Conservation (phyloP, 2,113 vertebrate genomes). For the Rhinolophus sinicus region DNA sequence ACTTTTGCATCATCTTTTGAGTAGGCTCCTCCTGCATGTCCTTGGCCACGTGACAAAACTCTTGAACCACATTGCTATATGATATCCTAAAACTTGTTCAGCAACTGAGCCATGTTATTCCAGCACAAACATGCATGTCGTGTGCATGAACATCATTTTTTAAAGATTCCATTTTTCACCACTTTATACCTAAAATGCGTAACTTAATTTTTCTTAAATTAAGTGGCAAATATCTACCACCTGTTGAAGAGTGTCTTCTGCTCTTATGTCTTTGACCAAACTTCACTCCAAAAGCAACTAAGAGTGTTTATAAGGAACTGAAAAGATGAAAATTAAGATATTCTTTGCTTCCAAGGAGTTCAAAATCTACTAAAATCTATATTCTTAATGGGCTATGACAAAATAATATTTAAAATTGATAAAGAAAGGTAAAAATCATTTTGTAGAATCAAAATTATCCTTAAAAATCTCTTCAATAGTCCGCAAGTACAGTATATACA, state of each 20-base stretch:
- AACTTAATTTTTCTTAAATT: not conserved
- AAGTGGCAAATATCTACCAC: not conserved
- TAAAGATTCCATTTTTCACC: not conserved
- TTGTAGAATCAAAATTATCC: conserved; percentile 30
- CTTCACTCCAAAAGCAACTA: not conserved
- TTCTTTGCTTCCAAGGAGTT: not conserved
- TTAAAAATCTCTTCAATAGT: not conserved
- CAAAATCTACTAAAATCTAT: conserved; percentile 12
- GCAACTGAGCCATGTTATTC: not conserved
- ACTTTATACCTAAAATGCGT: not conserved
- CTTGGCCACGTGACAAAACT: not conserved
- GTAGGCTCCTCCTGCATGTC: not conserved
- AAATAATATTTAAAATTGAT: not conserved
- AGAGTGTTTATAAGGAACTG: not conserved
- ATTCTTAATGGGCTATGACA: not conserved
- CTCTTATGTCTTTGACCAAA: not conserved
- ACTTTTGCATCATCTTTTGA: not conserved
- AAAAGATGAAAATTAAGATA: not conserved
- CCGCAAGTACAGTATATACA: not conserved
- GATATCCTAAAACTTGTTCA: not conserved
- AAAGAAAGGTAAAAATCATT: conserved; percentile 5
- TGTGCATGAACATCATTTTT: not conserved
- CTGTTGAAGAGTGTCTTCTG: not conserved
- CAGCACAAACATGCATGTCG: not conserved
- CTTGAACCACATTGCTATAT: not conserved